Conservation (phyloP, 1,140 invertebrate species). For the Berghia stephanieae region DNA sequence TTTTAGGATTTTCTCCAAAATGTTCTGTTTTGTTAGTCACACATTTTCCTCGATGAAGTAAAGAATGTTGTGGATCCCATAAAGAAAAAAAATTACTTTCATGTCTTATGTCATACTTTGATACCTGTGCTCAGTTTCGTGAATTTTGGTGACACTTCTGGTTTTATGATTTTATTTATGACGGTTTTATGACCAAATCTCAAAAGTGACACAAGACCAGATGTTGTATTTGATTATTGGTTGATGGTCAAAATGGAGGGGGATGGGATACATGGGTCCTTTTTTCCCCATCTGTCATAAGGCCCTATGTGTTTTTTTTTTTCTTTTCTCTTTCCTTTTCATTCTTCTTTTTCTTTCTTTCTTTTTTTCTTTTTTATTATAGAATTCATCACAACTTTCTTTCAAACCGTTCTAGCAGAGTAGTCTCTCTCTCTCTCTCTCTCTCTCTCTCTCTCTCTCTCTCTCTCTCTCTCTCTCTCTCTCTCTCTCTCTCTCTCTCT, state of each 20-base stretch:
- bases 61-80: constrained; percentile 43
- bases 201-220: not conserved
- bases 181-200: not conserved
- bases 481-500: not conserved
- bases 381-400: not conserved
- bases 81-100: no score
- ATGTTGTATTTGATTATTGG: not conserved
- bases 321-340: not conserved
- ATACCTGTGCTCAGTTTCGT: no score
- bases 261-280: no score
- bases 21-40: no score
- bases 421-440: not conserved
- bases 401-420: not conserved
- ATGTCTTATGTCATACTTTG: no score
- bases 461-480: not conserved
- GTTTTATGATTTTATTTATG: constrained; percentile 47
- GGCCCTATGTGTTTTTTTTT: not conserved
- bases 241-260: not conserved
- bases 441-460: not conserved
- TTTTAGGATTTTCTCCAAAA: no score
- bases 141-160: no score
- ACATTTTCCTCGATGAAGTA: no score
- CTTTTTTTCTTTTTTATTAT: not conserved
- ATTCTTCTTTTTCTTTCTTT: not conserved
- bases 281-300: not conserved